Base-by-base conservation (phyloP, 2,797 vertebrate species). In the Arremon aurantiirostris region DNA sequence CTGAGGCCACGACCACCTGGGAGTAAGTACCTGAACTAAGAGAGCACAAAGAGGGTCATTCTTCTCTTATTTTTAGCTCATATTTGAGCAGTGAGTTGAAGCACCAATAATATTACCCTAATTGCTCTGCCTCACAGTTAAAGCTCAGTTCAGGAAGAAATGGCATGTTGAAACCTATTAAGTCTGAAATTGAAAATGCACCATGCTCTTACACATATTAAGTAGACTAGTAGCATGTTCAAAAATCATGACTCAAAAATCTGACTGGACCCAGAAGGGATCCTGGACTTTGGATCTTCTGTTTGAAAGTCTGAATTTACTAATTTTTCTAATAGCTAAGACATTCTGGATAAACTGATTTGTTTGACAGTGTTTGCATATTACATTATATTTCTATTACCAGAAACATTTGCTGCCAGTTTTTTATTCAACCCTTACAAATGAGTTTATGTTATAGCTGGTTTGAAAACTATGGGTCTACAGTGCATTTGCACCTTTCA, bases 81-180 rank as follows among this genome's bases (percentile, higher is more conserved):
- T 44, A 78, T 34, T 75, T 69, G 66, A 63, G 65, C 65, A 78
- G 42, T 1, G 15, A 92, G 63, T 82, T 81, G 70, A 86, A 89
- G 42, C 55, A 61, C 65, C 17, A 13, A 14, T 64, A 88, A 59
- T 55, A 81, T 37, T 61, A 86, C 55, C 26, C 28, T 72, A 79
- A 96, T 90, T 61, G 61, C 37, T 86, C 53, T 83, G 81, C 66
- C 61, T 72, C 60, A 68, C 19, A 42, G 66, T 68, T 82, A 49
- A 84, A 65, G 55, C 39, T 90, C 55, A 55, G 55, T 17, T 86
- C 30, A 34, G 49, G 69, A 89, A 69, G 66, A 84, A 84, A 83
- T 3, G 16, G 30, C 59, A 89, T 2, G 1, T 37, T 76, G 61
- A 81, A 93, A 61, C 24, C 66, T 41, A 47, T 2, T 41, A 57